These are phyloP conservation scores for Dinomys branickii DNA, from an alignment of 2,113 vertebrate genomes.

Conservation along the genomic window DNA sequence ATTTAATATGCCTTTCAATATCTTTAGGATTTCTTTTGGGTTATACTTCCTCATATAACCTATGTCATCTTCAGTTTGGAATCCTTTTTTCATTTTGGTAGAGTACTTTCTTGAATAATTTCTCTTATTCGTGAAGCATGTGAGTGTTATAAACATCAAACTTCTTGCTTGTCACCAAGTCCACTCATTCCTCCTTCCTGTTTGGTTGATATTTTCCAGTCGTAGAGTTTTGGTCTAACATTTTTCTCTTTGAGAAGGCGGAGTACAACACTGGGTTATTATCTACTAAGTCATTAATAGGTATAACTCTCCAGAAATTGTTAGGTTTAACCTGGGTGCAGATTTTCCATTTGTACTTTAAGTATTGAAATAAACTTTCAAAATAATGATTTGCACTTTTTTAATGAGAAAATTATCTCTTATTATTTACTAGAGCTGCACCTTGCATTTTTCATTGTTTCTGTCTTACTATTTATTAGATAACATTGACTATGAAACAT, in stretches of 20 bases:
- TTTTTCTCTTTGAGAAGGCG: constrained; percentile 18
- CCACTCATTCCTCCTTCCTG: background rate
- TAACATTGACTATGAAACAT: background rate
- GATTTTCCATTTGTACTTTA: background rate
- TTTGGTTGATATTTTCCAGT: constrained; percentile 41
- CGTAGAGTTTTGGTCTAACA: constrained; percentile 31
- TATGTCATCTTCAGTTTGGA: background rate
- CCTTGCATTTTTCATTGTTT: background rate
- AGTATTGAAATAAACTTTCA: background rate
- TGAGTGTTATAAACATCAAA: constrained; percentile 15
- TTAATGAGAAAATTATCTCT: constrained; percentile 6
- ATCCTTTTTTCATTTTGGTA: background rate
- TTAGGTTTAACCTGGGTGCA: background rate
- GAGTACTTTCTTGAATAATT: constrained; percentile 4
- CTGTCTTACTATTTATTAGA: background rate
- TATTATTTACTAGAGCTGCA: background rate
- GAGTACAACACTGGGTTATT: background rate
- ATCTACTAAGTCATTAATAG: constrained; percentile 13
- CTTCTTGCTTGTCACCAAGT: constrained; percentile 8
- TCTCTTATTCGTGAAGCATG: constrained; percentile 44
- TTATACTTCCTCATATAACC: background rate
- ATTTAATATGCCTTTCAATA: background rate
- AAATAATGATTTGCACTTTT: background rate
- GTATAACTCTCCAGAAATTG: constrained; percentile 18
- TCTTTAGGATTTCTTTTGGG: constrained; percentile 4